Evolutionary conservation across 2,888 invertebrate species (phyloP).

Genomic region (Ophraella communa): DNA sequence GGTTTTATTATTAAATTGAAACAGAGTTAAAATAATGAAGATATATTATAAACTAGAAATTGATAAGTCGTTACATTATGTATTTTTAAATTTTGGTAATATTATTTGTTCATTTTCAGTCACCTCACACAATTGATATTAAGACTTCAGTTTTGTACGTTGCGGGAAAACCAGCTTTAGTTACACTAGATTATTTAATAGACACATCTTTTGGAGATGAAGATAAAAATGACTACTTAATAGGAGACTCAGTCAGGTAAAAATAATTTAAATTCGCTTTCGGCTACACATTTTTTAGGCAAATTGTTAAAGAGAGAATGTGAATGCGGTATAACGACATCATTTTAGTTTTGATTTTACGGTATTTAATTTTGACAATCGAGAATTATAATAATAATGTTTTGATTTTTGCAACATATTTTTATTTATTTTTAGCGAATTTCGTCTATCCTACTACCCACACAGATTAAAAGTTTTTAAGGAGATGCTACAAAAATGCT

Average conservation of each 20-base stretch:
- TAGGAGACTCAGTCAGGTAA: conserved; percentile 49
- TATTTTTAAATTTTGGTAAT: conserved; percentile 55
- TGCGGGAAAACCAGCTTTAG: conserved; percentile 75
- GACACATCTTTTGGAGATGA: conserved; percentile 60
- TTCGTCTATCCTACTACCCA: conserved; percentile 88
- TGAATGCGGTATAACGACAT: too few relatives aligned
- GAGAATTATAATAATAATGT: too few relatives aligned
- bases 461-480: conserved; percentile 78
- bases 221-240: conserved; percentile 37
- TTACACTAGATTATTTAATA: conserved; percentile 84
- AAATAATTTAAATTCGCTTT: not conserved
- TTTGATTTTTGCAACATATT: not conserved
- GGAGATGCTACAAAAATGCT: conserved; percentile 73
- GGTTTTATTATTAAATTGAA: too few relatives aligned
- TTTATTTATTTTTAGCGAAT: conserved; percentile 67
- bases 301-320: too few relatives aligned
- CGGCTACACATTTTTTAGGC: not conserved
- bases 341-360: too few relatives aligned
- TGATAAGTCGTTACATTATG: not conserved
- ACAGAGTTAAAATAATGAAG: too few relatives aligned
- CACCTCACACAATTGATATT: conserved; percentile 78
- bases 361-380: too few relatives aligned
- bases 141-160: conserved; percentile 85
- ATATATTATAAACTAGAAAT: too few relatives aligned
- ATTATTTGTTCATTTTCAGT: conserved; percentile 39